Percentiles rank a stretch among this genome's conserved stretches.
Evolutionary conservation across 1,140 invertebrate species (phyloP).

Genomic region (Diuraphis noxia): DNA sequence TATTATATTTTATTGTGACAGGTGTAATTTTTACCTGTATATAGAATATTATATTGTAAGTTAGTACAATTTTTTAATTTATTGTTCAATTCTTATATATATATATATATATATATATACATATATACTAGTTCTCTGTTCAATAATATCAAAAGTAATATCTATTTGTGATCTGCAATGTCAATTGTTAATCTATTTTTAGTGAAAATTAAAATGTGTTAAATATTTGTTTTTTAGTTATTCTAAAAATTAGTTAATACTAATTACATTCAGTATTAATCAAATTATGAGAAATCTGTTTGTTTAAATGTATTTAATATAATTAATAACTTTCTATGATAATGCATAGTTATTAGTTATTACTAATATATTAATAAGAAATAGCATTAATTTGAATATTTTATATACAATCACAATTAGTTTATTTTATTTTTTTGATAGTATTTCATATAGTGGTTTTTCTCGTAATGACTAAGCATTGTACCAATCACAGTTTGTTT

Average conservation of each 20-base stretch:
- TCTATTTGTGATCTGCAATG: neutral
- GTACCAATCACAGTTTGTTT: slow-evolving; percentile 33
- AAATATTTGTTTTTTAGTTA: neutral
- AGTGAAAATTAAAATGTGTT: neutral
- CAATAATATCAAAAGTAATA: neutral
- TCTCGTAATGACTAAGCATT: neutral
- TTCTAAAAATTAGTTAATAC: neutral
- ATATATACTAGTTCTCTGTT: neutral
- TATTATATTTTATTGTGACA: slow-evolving; percentile 13
- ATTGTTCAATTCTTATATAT: neutral
- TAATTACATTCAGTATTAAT: slow-evolving; percentile 14
- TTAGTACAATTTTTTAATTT: slow-evolving; percentile 23
- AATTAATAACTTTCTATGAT: slow-evolving; percentile 22
- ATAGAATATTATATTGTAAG: neutral
- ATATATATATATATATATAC: no score
- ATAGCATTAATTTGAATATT: slow-evolving; percentile 11
- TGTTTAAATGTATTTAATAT: neutral
- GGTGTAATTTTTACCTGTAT: neutral
- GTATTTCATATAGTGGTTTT: neutral
- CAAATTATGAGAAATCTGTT: neutral
- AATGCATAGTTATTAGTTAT: slow-evolving; percentile 3
- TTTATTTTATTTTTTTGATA: neutral
- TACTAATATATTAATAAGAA: neutral
- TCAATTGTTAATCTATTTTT: neutral
- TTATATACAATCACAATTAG: neutral